Base-by-base conservation (phyloP, 2,797 vertebrate species). In the Columba guinea region DNA sequence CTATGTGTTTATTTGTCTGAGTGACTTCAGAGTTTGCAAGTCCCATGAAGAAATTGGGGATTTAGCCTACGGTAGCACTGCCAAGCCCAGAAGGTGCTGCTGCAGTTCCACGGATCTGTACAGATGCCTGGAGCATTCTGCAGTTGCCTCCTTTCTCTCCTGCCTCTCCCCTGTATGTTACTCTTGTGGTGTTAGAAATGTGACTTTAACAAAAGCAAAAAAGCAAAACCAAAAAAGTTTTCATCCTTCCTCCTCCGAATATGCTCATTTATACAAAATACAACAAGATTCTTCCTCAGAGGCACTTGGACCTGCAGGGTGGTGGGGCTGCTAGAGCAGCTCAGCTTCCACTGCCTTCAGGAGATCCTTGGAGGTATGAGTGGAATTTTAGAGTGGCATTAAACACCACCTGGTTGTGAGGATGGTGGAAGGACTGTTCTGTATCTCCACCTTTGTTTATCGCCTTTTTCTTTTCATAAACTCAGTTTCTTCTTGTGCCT, bases 221-320 rank as follows among this genome's bases (percentile, higher is more conserved):
- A 64, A 67, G 4, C 44, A 68, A 48, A 22, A 5, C 7, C 2
- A 9, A 2, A 7, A 80, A 51, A 68, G 1, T 51, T 76, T 52
- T 87, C 3, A 53, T 58, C 9, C 2, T 2, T 60, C n/a, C 30
- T 84, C 10, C 22, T 94, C 56, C 0, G 0, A 84, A 35, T 11
- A 2, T 53, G 11, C 22, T 69, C 2, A 7, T 53, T 68, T 71
- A 24, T 75, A 62, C 7, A 28, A 70, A 79, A 63, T 11, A 11
- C 17, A 5, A 27, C 18, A 18, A 34, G 16, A 41, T 83, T 52
- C 3, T 77, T 56, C 19, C 11, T 70, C 35, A 58, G 30, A 18
- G 52, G 20, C 17, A 7, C 22, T 48, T 59, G 23, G 23, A 48
- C 56, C 35, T 84, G 49, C 74, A 77, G 53, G 35, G 7, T 37